Base-by-base conservation (phyloP, 2,888 invertebrate species). In the Rambutsinella grinnellia region DNA sequence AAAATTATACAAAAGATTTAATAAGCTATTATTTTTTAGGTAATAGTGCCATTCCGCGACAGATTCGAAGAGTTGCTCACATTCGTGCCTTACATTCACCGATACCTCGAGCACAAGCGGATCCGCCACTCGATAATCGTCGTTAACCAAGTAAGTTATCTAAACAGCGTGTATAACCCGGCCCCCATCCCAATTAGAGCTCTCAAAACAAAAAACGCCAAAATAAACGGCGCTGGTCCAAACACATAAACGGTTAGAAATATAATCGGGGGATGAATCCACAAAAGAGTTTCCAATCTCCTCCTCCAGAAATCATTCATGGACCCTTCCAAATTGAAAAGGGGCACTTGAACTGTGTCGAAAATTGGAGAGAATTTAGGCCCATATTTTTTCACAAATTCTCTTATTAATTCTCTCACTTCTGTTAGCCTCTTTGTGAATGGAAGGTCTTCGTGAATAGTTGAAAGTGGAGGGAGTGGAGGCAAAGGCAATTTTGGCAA, bases 11-110 rank as follows among this genome's bases (percentile, higher is more conserved):
- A 27, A 8, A 28, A 58, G 90, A 89, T 84, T 88, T 10, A 53
- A 17, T 53, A 28, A 53, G n/a, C 54, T 60, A n/a, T n/a, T n/a
- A n/a, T n/a, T 21, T 54, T 99, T 84, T 97, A 97, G 57, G 89
- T 99, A 71, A 87, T 99, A 78, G 95, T 99, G 66, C 99, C 99
- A 63, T 99, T 94, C 87, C 89, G 99, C 83, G 96, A 99, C 87
- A 90, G 99, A 78, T 96, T 97, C 86, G 96, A 98, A 84, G 99
- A 99, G 87, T 89, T 99, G n/a, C 86, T 96, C 68, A 91, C 92
- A 83, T 98, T 99, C 88, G 94, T 92, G 13, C 97, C 99, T 6
- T 93, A 97, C 85, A 92, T 99, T 88, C 90, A 93, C 84, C 88
- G 89, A 46, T 99, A 97, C 87, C 88, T 99, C 44, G 90, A 89